Evolutionary conservation across 2,113 vertebrate genomes (phyloP), one percentile per base, ranked within the genome.

Genomic region (Campylorhamphus procurvoides): DNA sequence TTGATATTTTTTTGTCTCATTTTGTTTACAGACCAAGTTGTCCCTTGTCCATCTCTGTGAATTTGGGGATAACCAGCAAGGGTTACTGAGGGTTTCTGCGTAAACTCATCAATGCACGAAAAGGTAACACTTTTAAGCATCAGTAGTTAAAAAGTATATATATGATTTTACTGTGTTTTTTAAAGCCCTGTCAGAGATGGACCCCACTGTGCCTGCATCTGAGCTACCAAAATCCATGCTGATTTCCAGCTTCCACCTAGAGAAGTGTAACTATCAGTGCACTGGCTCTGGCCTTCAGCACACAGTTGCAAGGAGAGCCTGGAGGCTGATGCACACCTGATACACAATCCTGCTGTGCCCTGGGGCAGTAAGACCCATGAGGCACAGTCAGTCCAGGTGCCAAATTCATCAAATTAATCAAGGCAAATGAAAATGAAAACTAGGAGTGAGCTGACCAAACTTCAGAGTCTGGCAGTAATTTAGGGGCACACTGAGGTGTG

Each of bases 191-290:
- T 25, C 56, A 75, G 75, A 85, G 39, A 6, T 10, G 22, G 24
- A 16, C 16, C 22, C 31, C 18, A 2, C 31, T 24, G 52, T 37
- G 82, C 7, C 46, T 12, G 33, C 23, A 3, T 14, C 44, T 27
- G 24, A 74, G 22, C 40, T 82, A 3, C 15, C 2, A 1, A 0
- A 4, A 35, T n/a, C 62, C 47, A 7, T 14, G 6, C 20, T n/a
- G 28, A 16, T 39, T 60, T 68, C 15, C 49, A 73, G 20, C 58
- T 72, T 68, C 25, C 8, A n/a, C 7, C 16, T 37, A 11, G 19
- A 85, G 28, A 13, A 53, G 63, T 25, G 25, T 2, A 4, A 0
- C 28, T 62, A 13, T 2, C 6, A 33, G 47, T 7, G 29, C 7
- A 10, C 8, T 0, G 5, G 12, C 3, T 9, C 37, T 40, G 37